A percentile compares a stretch with the other conserved stretches of the same genome.
phyloP scores from a whole-genome alignment of 2,888 invertebrate genomes.

The Thera obeliscata region DNA sequence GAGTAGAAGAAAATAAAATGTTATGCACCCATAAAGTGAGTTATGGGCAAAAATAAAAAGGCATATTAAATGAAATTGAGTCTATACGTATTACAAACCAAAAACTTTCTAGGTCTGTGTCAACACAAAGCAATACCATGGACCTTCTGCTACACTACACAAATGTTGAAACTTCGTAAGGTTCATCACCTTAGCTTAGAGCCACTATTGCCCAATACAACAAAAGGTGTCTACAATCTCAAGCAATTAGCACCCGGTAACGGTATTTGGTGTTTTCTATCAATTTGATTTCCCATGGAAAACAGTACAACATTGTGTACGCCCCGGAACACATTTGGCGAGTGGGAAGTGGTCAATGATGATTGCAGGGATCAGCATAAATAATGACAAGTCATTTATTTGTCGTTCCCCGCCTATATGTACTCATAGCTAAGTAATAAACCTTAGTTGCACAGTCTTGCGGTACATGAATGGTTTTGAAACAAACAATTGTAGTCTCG shows the following conservation, averaged over 20 bases:
- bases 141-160: not conserved
- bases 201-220: slow-evolving; percentile 20
- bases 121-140: slow-evolving; percentile 6
- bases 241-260: slow-evolving; percentile 39
- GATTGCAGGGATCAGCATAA: slow-evolving; percentile 61
- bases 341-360: slow-evolving; percentile 71
- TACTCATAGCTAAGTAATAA: slow-evolving; percentile 7
- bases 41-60: too few relatives aligned
- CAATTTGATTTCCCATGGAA: slow-evolving; percentile 69
- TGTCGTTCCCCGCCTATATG: slow-evolving; percentile 39
- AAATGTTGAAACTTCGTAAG: slow-evolving; percentile 14
- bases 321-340: slow-evolving; percentile 49
- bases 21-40: too few relatives aligned
- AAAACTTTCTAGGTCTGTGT: not conserved
- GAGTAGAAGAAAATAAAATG: too few relatives aligned
- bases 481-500: slow-evolving; percentile 38
- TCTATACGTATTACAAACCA: not conserved
- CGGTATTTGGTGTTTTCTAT: slow-evolving; percentile 44
- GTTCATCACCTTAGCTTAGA: slow-evolving; percentile 28
- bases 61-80: not conserved
- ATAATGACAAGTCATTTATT: slow-evolving; percentile 68
- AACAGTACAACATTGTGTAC: slow-evolving; percentile 61
- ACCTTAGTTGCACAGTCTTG: slow-evolving; percentile 42
- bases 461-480: slow-evolving; percentile 25
- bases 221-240: slow-evolving; percentile 28